These are phyloP conservation scores for Drosophila parthenogenetica DNA, from an alignment of 2,888 invertebrate species.

Conservation along the genomic window DNA sequence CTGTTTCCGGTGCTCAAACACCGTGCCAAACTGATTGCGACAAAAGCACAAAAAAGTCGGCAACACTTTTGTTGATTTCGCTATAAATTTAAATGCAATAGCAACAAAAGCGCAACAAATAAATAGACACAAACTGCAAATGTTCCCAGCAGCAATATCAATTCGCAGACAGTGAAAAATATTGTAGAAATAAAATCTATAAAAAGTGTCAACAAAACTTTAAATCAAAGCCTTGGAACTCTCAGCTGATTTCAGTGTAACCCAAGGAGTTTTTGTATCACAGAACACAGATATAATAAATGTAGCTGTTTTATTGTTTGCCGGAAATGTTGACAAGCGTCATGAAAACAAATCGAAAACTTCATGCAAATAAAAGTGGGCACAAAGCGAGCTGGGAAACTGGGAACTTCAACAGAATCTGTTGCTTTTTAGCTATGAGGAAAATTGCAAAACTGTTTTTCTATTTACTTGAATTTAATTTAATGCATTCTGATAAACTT, in stretches of 20 bases:
- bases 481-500: conserved; percentile 68
- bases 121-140: conserved; percentile 28
- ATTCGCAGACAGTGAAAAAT: neutral
- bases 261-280: neutral
- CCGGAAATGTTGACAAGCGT: conserved; percentile 70
- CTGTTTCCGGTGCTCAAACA: conserved; percentile 76
- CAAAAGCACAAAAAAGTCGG: conserved; percentile 23
- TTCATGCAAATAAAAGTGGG: conserved; percentile 64
- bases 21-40: conserved; percentile 68
- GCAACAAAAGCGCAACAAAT: conserved; percentile 55
- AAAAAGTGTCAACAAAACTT: neutral
- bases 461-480: conserved; percentile 65
- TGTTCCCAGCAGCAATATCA: conserved; percentile 27
- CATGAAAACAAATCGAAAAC: conserved; percentile 74
- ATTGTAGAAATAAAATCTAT: neutral
- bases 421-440: conserved; percentile 40
- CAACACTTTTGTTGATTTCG: conserved; percentile 46
- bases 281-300: conserved; percentile 30
- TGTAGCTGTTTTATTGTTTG: conserved; percentile 42
- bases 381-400: conserved; percentile 45
- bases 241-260: neutral
- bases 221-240: neutral
- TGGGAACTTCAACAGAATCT: conserved; percentile 32
- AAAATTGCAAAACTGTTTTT: conserved; percentile 53
- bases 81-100: conserved; percentile 71